These are phyloP conservation scores for Strongylocentrotus purpuratus DNA, from an alignment of 35 echinoderm and acorn worm species.

Conservation along the genomic window DNA sequence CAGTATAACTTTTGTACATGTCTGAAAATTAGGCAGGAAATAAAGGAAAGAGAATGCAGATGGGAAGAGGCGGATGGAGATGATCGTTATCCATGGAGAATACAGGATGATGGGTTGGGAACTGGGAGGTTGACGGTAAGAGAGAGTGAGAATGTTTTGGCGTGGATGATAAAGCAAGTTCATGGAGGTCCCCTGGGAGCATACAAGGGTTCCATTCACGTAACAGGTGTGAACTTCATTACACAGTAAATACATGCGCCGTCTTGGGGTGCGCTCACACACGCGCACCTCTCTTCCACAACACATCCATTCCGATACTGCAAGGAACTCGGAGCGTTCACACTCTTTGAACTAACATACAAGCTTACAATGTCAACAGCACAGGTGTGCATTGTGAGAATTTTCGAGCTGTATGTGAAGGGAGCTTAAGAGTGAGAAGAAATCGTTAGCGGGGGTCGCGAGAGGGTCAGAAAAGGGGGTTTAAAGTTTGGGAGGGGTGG, in stretches of 20 bases:
- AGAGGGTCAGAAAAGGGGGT: constrained; percentile 16
- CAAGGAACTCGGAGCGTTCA: neutral
- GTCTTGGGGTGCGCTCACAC: neutral
- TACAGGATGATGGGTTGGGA: neutral
- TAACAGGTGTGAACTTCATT: constrained; percentile 17
- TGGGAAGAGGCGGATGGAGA: neutral
- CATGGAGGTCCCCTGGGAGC: neutral
- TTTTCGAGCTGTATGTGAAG: neutral
- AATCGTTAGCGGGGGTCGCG: constrained; percentile 14
- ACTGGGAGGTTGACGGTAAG: neutral
- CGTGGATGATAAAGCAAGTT: neutral
- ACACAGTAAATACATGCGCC: neutral
- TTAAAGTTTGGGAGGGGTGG: constrained; percentile 15
- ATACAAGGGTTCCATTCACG: neutral
- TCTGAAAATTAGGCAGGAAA: too few relatives aligned
- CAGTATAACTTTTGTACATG: too few relatives aligned
- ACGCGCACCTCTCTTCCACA: neutral
- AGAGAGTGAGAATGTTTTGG: neutral
- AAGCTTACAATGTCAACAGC: neutral
- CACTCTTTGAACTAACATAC: neutral
- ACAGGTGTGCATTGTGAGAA: neutral
- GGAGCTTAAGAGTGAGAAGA: neutral
- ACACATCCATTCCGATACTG: neutral
- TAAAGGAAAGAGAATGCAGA: neutral
- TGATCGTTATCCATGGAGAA: neutral